phyloP scores from a whole-genome alignment of 2,113 vertebrate genomes.

The Protomyctophum bolini region DNA sequence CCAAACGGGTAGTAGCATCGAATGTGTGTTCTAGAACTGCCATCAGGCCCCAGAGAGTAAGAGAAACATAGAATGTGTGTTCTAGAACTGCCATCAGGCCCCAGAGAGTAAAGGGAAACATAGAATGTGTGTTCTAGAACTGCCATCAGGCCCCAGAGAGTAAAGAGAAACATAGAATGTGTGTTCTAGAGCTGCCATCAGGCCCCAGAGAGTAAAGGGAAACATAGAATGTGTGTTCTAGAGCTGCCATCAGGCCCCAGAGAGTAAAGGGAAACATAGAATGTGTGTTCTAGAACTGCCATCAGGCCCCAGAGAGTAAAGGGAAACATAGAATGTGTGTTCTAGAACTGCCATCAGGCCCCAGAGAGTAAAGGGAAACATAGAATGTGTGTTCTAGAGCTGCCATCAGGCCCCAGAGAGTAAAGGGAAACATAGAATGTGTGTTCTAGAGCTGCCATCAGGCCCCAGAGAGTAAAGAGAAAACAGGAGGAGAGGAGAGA shows the following conservation, averaged over 20 bases:
- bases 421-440: constrained; percentile 42
- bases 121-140: constrained; percentile 35
- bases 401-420: constrained; percentile 35
- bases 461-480: constrained; percentile 39
- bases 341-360: constrained; percentile 30
- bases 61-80: constrained; percentile 42
- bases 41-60: constrained; percentile 35
- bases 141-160: constrained; percentile 35
- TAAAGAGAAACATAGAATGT: constrained; percentile 42
- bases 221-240: constrained; percentile 36
- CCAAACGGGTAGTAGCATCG: not conserved
- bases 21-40: constrained; percentile 38
- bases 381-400: constrained; percentile 35
- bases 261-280: constrained; percentile 39
- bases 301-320: constrained; percentile 33
- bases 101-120: constrained; percentile 37
- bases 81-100: constrained; percentile 30
- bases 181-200: constrained; percentile 29
- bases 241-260: constrained; percentile 31
- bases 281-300: constrained; percentile 37
- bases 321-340: constrained; percentile 38
- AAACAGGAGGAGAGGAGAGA: constrained; percentile 31
- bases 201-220: constrained; percentile 34
- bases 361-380: constrained; percentile 37
- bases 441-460: constrained; percentile 29